Conservation (phyloP, 2,888 invertebrate species). For the Oscheius myriophilus region DNA sequence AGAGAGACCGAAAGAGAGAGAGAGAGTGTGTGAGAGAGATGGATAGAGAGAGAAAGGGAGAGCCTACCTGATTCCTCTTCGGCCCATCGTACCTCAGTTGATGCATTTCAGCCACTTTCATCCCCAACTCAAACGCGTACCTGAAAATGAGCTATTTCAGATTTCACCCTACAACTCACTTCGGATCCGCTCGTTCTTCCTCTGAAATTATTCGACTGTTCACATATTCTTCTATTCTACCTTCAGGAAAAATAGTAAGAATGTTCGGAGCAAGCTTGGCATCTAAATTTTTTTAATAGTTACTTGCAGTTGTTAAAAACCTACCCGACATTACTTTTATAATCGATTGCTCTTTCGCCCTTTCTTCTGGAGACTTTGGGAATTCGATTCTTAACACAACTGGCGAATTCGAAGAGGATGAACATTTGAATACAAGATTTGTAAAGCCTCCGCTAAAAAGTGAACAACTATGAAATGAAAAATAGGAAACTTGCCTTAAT, state of each 20-base stretch:
- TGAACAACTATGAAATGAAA: not conserved
- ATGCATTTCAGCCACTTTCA: constrained; percentile 6
- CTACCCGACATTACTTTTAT: constrained; percentile 13
- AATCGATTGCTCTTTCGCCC: constrained; percentile 4
- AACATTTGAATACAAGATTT: constrained; percentile 15
- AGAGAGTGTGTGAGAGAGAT: no score
- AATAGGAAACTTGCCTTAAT: not conserved
- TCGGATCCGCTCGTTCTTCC: not conserved
- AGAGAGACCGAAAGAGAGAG: no score
- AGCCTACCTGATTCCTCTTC: constrained; percentile 7
- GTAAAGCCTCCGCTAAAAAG: constrained; percentile 14
- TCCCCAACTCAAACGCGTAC: not conserved
- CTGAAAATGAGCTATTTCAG: constrained; percentile 1
- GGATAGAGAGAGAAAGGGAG: no score
- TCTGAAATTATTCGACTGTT: constrained; percentile 3
- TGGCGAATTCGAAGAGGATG: not conserved
- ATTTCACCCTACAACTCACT: not conserved
- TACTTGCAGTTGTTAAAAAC: not conserved
- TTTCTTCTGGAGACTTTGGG: constrained; percentile 13
- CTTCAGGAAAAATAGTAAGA: constrained; percentile 5
- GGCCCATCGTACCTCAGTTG: not conserved
- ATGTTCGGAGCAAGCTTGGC: not conserved
- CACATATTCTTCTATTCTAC: constrained; percentile 6
- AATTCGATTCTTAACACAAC: constrained; percentile 18
- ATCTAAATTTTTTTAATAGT: not conserved